phyloP scores from a whole-genome alignment of 2,888 invertebrate genomes.

The Antheraea yamamai region DNA sequence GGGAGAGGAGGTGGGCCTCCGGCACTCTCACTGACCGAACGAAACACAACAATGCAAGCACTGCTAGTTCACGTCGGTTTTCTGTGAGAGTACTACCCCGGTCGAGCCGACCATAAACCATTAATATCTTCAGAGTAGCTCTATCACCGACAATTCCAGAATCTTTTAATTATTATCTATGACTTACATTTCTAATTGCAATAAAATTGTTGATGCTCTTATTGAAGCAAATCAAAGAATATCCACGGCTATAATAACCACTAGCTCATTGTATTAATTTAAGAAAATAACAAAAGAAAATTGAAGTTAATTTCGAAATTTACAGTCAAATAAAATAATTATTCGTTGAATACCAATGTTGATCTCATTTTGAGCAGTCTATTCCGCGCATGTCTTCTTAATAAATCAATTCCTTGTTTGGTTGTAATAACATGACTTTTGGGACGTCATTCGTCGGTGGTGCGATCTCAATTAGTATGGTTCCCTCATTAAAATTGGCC shows the following conservation, averaged over 20 bases:
- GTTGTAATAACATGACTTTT: conserved; percentile 76
- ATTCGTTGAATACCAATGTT: conserved; percentile 32
- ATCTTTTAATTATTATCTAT: neutral
- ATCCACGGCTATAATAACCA: neutral
- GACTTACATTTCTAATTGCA: neutral
- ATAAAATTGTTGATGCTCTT: neutral
- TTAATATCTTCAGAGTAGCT: no score
- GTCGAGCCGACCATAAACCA: no score
- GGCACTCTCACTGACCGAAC: no score
- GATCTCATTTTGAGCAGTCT: conserved; percentile 70
- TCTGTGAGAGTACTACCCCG: no score
- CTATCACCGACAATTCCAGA: no score
- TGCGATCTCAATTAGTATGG: conserved; percentile 80
- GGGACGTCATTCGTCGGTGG: conserved; percentile 57
- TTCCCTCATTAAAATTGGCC: conserved; percentile 76
- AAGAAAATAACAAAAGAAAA: no score
- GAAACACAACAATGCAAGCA: no score
- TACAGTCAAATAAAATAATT: conserved; percentile 30
- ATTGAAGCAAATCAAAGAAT: neutral
- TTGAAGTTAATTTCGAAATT: conserved; percentile 5
- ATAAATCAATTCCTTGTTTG: conserved; percentile 76
- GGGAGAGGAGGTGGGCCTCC: no score
- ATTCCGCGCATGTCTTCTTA: conserved; percentile 67
- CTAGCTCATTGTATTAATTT: no score
- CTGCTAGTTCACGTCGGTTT: no score